Conservation (phyloP, 1,140 invertebrate species). For the Apis dorsata region DNA sequence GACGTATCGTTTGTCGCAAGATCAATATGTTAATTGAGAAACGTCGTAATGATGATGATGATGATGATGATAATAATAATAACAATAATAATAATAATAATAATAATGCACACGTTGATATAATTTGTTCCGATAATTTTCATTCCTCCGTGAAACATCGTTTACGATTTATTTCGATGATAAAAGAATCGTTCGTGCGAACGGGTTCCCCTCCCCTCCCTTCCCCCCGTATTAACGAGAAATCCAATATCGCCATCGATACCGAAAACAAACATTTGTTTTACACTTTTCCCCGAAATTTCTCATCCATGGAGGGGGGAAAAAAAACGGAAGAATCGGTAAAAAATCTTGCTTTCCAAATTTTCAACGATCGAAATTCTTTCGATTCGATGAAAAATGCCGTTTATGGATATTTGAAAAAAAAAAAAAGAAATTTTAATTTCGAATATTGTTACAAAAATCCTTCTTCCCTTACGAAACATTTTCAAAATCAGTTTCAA, state of each 20-base stretch:
- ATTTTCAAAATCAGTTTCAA: too few relatives aligned
- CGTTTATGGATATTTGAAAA: too few relatives aligned
- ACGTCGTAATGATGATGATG: background rate
- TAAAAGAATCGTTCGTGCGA: background rate
- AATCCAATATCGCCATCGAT: background rate
- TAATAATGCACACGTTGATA: background rate
- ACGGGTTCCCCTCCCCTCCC: background rate
- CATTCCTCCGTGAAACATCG: background rate
- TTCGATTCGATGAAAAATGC: too few relatives aligned
- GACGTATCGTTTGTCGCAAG: background rate
- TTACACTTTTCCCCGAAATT: background rate
- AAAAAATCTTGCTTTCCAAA: background rate
- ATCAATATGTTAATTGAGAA: background rate
- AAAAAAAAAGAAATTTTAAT: too few relatives aligned
- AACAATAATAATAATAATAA: background rate
- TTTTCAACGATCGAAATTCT: background rate
- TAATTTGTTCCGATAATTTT: background rate
- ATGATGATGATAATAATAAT: too few relatives aligned
- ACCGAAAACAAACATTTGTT: background rate
- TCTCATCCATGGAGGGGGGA: background rate
- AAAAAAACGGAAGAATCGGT: background rate
- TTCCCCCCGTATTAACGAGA: background rate
- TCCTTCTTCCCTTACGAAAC: too few relatives aligned
- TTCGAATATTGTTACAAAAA: too few relatives aligned
- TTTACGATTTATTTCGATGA: background rate